phyloP scores from a whole-genome alignment of 2,113 vertebrate species.

The Eretmochelys imbricata region DNA sequence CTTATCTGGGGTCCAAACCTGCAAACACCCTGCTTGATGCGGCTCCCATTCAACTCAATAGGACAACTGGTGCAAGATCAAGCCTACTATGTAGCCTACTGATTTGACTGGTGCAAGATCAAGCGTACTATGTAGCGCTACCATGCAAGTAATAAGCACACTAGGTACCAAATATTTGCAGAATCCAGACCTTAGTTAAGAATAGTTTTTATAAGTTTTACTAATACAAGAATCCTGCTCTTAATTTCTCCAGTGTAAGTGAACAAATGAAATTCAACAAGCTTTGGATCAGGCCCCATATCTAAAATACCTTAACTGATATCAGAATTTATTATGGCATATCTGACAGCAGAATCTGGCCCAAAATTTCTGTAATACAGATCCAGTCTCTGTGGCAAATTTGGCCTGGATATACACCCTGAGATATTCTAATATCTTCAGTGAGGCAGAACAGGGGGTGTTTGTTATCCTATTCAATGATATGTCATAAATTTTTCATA shows the following conservation, averaged over 20 bases:
- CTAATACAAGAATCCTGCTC: neutral
- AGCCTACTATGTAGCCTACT: neutral
- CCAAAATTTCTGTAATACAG: neutral
- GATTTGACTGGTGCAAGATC: neutral
- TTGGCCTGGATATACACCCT: neutral
- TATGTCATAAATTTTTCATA: constrained; percentile 47
- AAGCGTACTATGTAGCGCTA: neutral
- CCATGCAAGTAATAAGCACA: neutral
- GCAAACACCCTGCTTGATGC: neutral
- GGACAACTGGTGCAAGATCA: neutral
- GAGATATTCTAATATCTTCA: constrained; percentile 26
- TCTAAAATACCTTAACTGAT: neutral
- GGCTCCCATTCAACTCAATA: neutral
- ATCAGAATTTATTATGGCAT: neutral
- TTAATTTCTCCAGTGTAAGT: neutral
- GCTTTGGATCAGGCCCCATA: neutral
- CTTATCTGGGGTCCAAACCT: neutral
- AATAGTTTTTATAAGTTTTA: neutral
- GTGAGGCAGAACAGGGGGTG: constrained; percentile 26
- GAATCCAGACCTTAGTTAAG: neutral
- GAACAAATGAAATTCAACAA: rapidly evolving
- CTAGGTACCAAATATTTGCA: neutral
- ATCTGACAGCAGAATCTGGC: neutral
- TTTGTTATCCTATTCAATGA: constrained; percentile 21
- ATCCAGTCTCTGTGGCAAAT: neutral